phyloP scores from a whole-genome alignment of 64 coral and sea anemone genomes.

The Stichodactyla mertensii region DNA sequence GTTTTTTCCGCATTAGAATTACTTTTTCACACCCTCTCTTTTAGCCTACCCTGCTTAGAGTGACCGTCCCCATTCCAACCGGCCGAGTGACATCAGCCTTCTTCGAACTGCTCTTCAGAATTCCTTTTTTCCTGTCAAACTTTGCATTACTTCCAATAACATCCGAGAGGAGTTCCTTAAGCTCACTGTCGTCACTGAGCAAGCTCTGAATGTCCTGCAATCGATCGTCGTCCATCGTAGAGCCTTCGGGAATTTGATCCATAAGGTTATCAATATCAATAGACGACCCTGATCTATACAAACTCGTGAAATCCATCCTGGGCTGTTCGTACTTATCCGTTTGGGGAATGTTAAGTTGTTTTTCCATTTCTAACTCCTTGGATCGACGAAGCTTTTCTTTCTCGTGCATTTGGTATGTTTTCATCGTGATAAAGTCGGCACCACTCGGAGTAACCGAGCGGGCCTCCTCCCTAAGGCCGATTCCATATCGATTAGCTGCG shows the following conservation, averaged over 20 bases:
- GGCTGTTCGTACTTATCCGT: neutral
- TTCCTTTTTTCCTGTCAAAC: conserved; percentile 6
- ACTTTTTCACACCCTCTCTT: neutral
- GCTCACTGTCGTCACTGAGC: conserved; percentile 43
- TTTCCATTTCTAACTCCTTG: conserved; percentile 23
- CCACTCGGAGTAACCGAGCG: conserved; percentile 51
- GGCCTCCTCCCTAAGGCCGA: neutral
- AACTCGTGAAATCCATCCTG: neutral
- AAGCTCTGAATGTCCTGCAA: conserved; percentile 49
- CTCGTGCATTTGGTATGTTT: conserved; percentile 44
- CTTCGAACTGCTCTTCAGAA: neutral
- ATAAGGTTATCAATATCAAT: conserved; percentile 38
- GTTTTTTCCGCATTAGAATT: neutral
- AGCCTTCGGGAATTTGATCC: conserved; percentile 42
- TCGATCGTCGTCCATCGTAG: conserved; percentile 25
- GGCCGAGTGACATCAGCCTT: neutral
- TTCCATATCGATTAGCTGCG: neutral
- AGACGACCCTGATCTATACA: neutral
- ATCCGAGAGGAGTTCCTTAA: conserved; percentile 46
- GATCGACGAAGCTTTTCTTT: conserved; percentile 36
- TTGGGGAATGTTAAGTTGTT: neutral
- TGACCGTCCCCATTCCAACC: neutral
- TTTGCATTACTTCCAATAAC: neutral
- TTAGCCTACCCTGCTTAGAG: neutral
- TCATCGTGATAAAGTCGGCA: conserved; percentile 50